Conservation (phyloP, 2,888 invertebrate species). For the Trimorus sp. region DNA sequence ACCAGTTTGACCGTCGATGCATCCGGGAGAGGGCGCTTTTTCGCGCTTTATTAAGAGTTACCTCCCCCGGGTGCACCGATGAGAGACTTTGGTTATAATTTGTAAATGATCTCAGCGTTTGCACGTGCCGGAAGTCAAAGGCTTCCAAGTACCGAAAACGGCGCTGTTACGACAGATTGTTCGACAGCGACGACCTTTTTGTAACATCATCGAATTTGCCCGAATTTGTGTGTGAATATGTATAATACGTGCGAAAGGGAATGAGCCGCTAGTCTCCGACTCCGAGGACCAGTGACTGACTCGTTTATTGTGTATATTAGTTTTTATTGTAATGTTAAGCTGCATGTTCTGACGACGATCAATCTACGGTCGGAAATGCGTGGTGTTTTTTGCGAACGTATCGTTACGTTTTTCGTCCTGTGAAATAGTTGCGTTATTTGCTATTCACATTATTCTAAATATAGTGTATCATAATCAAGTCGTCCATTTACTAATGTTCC, state of each 20-base stretch:
- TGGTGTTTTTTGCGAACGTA: conserved; percentile 42
- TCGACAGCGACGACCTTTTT: no score
- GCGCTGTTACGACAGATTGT: no score
- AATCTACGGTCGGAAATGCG: conserved; percentile 14
- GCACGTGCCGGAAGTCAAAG: conserved; percentile 14
- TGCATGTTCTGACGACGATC: conserved; percentile 28
- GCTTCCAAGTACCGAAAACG: no score
- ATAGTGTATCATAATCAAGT: conserved; percentile 27
- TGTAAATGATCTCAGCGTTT: conserved; percentile 54
- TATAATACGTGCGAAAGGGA: conserved; percentile 17
- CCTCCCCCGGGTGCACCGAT: conserved; percentile 42
- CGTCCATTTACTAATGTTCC: conserved; percentile 46
- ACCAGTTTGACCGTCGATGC: conserved; percentile 27
- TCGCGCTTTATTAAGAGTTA: conserved; percentile 60
- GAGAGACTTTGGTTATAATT: conserved; percentile 25
- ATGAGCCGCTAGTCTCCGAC: conserved; percentile 9
- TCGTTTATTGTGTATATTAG: conserved; percentile 8
- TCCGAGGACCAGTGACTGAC: conserved; percentile 34
- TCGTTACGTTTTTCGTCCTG: conserved; percentile 41
- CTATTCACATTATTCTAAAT: conserved; percentile 51
- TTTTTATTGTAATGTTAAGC: not conserved
- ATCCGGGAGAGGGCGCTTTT: conserved; percentile 54
- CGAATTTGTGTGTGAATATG: conserved; percentile 25
- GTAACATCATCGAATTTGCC: not conserved
- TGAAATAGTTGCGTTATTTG: not conserved